phyloP scores from a whole-genome alignment of 2,797 vertebrate genomes.

The Sebastes itinus region DNA sequence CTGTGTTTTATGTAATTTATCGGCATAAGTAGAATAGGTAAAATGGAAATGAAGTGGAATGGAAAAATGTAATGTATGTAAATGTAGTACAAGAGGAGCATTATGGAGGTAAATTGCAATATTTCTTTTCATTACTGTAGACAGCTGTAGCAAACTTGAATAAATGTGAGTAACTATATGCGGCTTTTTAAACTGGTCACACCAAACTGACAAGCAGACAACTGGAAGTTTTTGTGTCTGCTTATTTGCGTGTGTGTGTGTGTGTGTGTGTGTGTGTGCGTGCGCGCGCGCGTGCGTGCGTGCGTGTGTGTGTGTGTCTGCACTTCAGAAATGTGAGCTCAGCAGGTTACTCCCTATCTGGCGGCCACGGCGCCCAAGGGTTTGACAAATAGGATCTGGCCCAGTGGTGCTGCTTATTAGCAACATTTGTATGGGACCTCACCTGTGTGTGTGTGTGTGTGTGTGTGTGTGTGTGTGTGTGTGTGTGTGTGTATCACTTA shows the following conservation, averaged over 20 bases:
- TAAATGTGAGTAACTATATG: conserved; percentile 27
- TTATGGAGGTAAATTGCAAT: not conserved
- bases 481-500: conserved; percentile 47
- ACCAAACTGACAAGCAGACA: conserved; percentile 52
- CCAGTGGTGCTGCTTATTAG: conserved; percentile 74
- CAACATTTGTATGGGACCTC: conserved; percentile 69
- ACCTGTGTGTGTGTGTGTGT: conserved; percentile 42
- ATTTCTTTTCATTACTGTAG: not conserved
- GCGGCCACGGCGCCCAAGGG: conserved; percentile 44
- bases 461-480: conserved; percentile 18
- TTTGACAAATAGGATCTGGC: conserved; percentile 77
- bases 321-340: conserved; percentile 61
- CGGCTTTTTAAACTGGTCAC: conserved; percentile 41
- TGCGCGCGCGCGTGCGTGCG: conserved; percentile 15
- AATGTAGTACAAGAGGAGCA: not conserved
- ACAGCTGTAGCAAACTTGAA: not conserved
- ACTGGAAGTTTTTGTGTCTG: conserved; percentile 17
- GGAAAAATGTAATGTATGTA: not conserved
- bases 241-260: conserved; percentile 6
- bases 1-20: not conserved
- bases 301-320: conserved; percentile 1
- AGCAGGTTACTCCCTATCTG: conserved; percentile 69
- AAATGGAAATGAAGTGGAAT: not conserved
- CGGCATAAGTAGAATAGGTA: not conserved
- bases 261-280: not conserved